Evolutionary conservation across 2,888 invertebrate genomes (phyloP).

Genomic region (Cryptocheilus praepositus): DNA sequence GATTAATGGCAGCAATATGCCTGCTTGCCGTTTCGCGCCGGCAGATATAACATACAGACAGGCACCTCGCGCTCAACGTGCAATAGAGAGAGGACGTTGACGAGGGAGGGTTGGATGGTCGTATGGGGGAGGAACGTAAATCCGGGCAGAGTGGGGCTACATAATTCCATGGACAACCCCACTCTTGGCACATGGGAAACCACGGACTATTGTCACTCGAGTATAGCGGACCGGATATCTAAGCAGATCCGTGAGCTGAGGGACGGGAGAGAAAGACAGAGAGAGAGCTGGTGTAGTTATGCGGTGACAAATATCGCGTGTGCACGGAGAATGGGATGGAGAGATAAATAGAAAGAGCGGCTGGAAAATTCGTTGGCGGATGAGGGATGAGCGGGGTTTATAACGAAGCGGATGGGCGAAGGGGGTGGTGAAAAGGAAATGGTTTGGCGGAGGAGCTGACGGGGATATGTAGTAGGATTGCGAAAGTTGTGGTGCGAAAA

Average conservation of each 20-base stretch:
- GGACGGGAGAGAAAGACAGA: background rate
- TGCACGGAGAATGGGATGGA: constrained; percentile 39
- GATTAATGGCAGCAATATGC: constrained; percentile 69
- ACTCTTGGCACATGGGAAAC: constrained; percentile 14
- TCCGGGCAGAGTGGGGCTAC: constrained; percentile 6
- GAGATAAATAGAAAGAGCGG: constrained; percentile 12
- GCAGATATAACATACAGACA: constrained; percentile 34
- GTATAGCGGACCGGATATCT: constrained; percentile 13
- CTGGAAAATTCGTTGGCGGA: too few relatives aligned
- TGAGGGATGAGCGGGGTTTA: too few relatives aligned
- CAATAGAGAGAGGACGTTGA: constrained; percentile 26
- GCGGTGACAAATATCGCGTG: constrained; percentile 34
- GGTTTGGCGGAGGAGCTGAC: too few relatives aligned
- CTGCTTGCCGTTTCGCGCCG: constrained; percentile 57
- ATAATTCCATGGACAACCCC: constrained; percentile 8
- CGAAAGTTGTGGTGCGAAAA: too few relatives aligned
- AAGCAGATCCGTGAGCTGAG: constrained; percentile 21
- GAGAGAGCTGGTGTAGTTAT: constrained; percentile 23
- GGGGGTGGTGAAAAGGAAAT: too few relatives aligned
- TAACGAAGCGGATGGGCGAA: too few relatives aligned
- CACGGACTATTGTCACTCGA: constrained; percentile 22
- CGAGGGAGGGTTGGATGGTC: constrained; percentile 15
- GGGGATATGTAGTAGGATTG: too few relatives aligned
- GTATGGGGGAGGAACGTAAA: constrained; percentile 10
- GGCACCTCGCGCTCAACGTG: constrained; percentile 24